Evolutionary conservation across 2,888 invertebrate species (phyloP).

Genomic region (Lycocerus yunnanus): DNA sequence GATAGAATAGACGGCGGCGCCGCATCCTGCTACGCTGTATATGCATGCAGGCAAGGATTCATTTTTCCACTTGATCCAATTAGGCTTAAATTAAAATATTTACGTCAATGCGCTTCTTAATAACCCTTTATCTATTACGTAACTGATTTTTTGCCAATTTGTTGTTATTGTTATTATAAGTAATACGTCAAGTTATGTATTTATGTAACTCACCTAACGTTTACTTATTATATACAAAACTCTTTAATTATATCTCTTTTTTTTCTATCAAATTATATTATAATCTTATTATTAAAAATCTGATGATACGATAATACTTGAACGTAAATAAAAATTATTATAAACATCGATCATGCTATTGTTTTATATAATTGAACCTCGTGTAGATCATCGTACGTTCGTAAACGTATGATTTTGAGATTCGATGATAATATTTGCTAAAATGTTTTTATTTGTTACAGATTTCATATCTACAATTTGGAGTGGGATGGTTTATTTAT

Average conservation of each 20-base stretch:
- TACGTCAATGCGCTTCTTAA: neutral
- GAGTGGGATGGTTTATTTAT: neutral
- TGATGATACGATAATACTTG: neutral
- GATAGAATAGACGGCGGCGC: too few relatives aligned
- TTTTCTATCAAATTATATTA: neutral
- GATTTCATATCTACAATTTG: neutral
- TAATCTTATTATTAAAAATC: neutral
- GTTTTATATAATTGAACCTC: neutral
- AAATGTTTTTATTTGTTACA: neutral
- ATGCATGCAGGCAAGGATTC: too few relatives aligned
- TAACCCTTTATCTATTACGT: neutral
- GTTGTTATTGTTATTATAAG: neutral
- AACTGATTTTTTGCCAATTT: neutral
- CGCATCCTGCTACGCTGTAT: too few relatives aligned
- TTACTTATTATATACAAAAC: neutral
- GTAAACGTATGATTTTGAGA: neutral
- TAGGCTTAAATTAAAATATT: neutral
- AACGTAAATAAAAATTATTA: neutral
- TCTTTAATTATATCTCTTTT: neutral
- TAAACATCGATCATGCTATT: neutral
- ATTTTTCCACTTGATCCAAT: neutral
- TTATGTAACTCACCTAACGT: neutral
- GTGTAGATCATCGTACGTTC: neutral
- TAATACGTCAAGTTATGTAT: neutral
- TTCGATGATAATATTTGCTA: neutral